Evolutionary conservation across 1,140 invertebrate species (phyloP), one percentile per base, ranked within the genome.

Genomic region (Drosophila elegans): DNA sequence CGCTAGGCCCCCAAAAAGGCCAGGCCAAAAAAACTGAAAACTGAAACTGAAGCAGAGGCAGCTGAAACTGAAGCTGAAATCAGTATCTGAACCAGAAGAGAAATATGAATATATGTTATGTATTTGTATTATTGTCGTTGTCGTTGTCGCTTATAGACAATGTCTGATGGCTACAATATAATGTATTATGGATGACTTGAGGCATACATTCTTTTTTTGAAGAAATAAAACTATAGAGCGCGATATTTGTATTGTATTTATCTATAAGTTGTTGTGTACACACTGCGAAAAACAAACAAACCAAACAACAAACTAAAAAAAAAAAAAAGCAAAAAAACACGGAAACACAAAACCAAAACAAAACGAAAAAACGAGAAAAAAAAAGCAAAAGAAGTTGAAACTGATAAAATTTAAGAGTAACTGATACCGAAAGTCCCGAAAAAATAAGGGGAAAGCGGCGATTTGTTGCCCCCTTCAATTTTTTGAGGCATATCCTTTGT

Each of bases 231-330:
- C 80, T 84, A 84, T 73, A 80, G 76, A 83, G 67, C 76, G 80
- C 80, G 84, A 89, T 89, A 90, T 88, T 90, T 88, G 80, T 88
- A 89, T 88, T 88, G 84, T 89, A 89, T 89, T 64, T 80, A 84
- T 74, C 76, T 84, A 89, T 89, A 89, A 89, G 80, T 89, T 83
- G 80, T 81, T 85, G 82, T 85, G 73, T 74, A 80, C 52, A 67
- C 61, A 79, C 46, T 71, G 64, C 68, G 66, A 71, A 49, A 51
- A 52, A 72, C 46, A 69, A 55, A 74, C 48, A 73, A 48, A 76
- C 46, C 52, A 61, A 67, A 32, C 49, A 71, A 71, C 45, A 59
- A 44, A 71, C 72, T 62, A 49, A 57, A 16, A 45, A 44, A 42
- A 21, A n/a, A 55, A 62, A 76, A 41, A 46, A 7, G 45, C 27